Base-by-base conservation (phyloP, 2,797 vertebrate species). In the Limosa lapponica region DNA sequence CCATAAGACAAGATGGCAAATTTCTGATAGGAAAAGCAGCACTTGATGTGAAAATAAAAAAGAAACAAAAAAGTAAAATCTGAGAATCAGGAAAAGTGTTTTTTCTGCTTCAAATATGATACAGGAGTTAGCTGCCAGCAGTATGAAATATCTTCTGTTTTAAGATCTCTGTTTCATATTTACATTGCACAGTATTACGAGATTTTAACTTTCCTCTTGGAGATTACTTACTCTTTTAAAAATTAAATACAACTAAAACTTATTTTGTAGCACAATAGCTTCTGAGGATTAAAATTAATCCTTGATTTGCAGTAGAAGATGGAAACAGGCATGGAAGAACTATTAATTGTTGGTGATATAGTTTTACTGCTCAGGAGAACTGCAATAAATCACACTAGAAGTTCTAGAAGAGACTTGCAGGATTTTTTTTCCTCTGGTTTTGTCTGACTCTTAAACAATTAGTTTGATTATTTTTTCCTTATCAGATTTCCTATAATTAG, bases 401-500 rank as follows among this genome's bases (percentile, higher is more conserved):
- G 14, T 79, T 90, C 32, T 59, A 81, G 65, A 69, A 66, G 41
- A 87, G 30, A 74, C 22, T n/a, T 61, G 5, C 10, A 57, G 25
- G 36, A 24, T 27, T 46, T 44, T 64, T 78, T 90, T 16, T 57
- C 36, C 43, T 70, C 46, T 51, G 44, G 23, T 84, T 52, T 25
- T 70, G 1, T 54, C 81, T 87, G 58, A 86, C 48, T 94, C 55
- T 93, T 85, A 59, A 84, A 65, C 2, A 64, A 87, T 74, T 87
- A 79, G 13, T 79, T 90, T 64, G 2, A 43, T 46, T 62, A 51
- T 71, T 92, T 97, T 93, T 94, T 65, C 11, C 70, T 70, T 82
- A 81, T 88, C 67, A 78, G 24, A 71, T 81, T 92, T 95, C 48
- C 19, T 87, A 55, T 78, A 85, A 95, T 85, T 97, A 96, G 91